These are phyloP conservation scores for Ranitomeya variabilis DNA, from an alignment of 2,113 vertebrate genomes.

Conservation along the genomic window DNA sequence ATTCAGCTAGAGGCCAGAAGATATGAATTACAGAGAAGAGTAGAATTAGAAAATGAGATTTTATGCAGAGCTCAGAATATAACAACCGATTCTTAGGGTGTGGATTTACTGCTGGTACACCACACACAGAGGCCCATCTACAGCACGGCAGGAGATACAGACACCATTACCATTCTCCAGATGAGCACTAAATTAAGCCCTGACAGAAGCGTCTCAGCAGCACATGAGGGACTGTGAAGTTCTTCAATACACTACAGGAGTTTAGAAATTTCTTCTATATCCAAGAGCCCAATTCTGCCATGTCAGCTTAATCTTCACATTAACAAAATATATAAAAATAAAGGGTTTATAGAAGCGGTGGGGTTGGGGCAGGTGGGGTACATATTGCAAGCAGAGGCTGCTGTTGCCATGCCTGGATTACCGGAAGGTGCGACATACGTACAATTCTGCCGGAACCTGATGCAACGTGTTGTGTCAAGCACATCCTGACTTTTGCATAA, in stretches of 20 bases:
- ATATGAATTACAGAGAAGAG: neutral
- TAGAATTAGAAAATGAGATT: neutral
- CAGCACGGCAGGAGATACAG: neutral
- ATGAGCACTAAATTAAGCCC: slow-evolving; percentile 40
- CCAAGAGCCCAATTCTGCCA: neutral
- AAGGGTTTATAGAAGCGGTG: slow-evolving; percentile 9
- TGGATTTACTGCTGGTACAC: slow-evolving; percentile 9
- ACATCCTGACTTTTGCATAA: slow-evolving; percentile 55
- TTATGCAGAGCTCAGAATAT: neutral
- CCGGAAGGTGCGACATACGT: slow-evolving; percentile 43
- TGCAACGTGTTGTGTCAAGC: slow-evolving; percentile 51
- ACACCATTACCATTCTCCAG: slow-evolving; percentile 21
- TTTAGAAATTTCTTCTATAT: neutral
- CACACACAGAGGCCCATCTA: slow-evolving; percentile 18
- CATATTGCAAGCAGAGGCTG: slow-evolving; percentile 45
- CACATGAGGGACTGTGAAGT: neutral
- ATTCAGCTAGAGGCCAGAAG: neutral
- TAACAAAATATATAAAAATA: slow-evolving; percentile 4
- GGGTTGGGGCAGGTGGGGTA: slow-evolving; percentile 42
- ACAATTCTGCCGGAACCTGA: slow-evolving; percentile 53
- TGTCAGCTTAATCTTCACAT: slow-evolving; percentile 42
- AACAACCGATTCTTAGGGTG: neutral
- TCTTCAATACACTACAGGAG: neutral
- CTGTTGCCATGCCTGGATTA: slow-evolving; percentile 50
- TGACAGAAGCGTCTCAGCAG: slow-evolving; percentile 17